A percentile compares a stretch with the other conserved stretches of the same genome.
These are phyloP conservation scores for Buceros bicornis DNA, from an alignment of 2,797 vertebrate species.

Conservation along the genomic window DNA sequence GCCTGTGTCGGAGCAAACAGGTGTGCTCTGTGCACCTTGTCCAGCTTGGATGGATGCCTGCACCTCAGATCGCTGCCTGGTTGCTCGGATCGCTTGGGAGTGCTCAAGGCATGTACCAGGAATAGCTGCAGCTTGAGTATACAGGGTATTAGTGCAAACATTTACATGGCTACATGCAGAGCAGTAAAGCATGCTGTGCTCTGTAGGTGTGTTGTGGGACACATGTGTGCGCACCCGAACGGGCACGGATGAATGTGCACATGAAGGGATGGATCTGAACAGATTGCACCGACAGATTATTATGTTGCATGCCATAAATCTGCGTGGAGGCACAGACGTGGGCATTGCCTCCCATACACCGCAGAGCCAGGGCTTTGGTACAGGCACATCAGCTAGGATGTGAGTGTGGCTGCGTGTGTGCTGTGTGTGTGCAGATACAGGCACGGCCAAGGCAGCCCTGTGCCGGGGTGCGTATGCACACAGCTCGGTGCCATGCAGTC, in stretches of 20 bases:
- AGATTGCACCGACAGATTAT: neutral
- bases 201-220: neutral
- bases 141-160: neutral
- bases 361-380: slow-evolving; percentile 36
- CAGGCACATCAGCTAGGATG: neutral
- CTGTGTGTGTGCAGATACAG: neutral
- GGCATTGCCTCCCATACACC: neutral
- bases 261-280: neutral
- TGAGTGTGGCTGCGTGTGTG: neutral
- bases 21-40: neutral
- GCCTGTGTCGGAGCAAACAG: slow-evolving; percentile 16
- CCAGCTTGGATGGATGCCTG: neutral
- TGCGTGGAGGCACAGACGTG: neutral
- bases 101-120: rapidly evolving
- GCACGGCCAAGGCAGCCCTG: neutral
- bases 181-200: neutral
- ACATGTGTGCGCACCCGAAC: neutral
- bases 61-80: neutral
- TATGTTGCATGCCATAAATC: neutral
- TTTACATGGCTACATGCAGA: neutral
- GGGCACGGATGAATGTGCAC: neutral
- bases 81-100: neutral
- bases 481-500: neutral
- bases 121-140: neutral
- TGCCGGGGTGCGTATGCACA: neutral